Percentiles rank a stretch among this genome's conserved stretches.
Conservation (phyloP, 1,140 invertebrate genomes). For the Bombyx mandarina region DNA sequence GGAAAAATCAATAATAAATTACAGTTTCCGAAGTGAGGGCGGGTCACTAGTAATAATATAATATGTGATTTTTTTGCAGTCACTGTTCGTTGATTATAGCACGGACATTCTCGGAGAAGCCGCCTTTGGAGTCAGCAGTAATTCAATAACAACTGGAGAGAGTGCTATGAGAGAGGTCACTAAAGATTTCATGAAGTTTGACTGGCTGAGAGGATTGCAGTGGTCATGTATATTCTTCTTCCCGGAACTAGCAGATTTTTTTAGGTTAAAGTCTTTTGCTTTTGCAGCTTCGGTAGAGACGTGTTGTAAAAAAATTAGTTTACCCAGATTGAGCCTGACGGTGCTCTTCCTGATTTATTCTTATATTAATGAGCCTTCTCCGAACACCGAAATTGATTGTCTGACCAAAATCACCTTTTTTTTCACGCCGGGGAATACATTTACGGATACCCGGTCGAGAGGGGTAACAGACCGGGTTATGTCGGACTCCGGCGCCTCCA, state of each 20-base stretch:
- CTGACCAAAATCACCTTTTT: too few species aligned
- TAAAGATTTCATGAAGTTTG: constrained; percentile 25
- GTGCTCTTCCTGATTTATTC: background rate
- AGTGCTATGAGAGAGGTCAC: constrained; percentile 28
- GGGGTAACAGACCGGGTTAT: too few species aligned
- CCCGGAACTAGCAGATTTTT: constrained; percentile 29
- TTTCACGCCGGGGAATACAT: too few species aligned
- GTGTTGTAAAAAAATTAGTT: background rate
- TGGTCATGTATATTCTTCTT: constrained; percentile 39
- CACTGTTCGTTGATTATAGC: constrained; percentile 59
- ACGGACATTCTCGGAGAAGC: constrained; percentile 71
- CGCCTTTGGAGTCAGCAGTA: constrained; percentile 70
- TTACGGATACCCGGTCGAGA: too few species aligned
- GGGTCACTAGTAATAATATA: background rate
- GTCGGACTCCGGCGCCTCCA: too few species aligned
- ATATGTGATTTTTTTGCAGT: constrained; percentile 31
- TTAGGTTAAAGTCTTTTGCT: constrained; percentile 15
- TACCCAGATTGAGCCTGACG: background rate
- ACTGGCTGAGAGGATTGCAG: constrained; percentile 19
- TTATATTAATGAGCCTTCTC: background rate
- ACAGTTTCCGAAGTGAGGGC: too few species aligned
- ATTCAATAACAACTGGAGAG: constrained; percentile 26
- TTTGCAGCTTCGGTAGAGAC: too few species aligned
- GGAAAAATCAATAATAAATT: too few species aligned
- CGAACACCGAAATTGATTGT: too few species aligned